Percentiles rank a stretch among this genome's conserved stretches.
These are phyloP conservation scores for Premnoplex brunnescens DNA, from an alignment of 2,797 vertebrate species.

Conservation along the genomic window DNA sequence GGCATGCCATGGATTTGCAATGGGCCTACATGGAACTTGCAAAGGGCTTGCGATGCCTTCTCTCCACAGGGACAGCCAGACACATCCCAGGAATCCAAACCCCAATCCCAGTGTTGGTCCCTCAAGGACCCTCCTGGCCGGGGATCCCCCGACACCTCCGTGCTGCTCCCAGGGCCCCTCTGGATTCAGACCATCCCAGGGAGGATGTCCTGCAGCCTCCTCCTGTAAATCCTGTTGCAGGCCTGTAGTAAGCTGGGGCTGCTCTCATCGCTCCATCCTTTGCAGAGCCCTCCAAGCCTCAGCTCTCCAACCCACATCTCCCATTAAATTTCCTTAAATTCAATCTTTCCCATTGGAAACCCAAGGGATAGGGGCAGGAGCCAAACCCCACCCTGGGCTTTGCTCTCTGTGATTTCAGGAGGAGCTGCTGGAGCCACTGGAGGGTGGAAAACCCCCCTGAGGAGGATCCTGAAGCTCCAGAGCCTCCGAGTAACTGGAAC, in stretches of 20 bases:
- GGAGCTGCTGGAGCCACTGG: not conserved
- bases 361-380: rapidly evolving
- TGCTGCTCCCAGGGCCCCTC: not conserved
- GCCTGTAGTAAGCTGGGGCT: rapidly evolving
- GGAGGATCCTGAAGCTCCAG: not conserved
- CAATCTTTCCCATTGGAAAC: not conserved
- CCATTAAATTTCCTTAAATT: not conserved
- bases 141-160: rapidly evolving
- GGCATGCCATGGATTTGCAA: not conserved
- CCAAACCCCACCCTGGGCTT: not conserved
- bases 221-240: not conserved
- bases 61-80: rapidly evolving
- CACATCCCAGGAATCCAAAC: not conserved
- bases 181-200: not conserved
- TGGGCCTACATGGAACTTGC: not conserved
- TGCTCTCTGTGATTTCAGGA: not conserved
- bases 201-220: not conserved
- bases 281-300: not conserved
- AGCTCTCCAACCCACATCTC: rapidly evolving
- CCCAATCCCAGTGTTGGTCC: not conserved
- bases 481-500: not conserved
- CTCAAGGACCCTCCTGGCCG: not conserved
- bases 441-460: not conserved
- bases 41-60: not conserved
- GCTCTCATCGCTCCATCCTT: not conserved